phyloP scores from a whole-genome alignment of 2,113 vertebrate species.

The Cettia cetti region DNA sequence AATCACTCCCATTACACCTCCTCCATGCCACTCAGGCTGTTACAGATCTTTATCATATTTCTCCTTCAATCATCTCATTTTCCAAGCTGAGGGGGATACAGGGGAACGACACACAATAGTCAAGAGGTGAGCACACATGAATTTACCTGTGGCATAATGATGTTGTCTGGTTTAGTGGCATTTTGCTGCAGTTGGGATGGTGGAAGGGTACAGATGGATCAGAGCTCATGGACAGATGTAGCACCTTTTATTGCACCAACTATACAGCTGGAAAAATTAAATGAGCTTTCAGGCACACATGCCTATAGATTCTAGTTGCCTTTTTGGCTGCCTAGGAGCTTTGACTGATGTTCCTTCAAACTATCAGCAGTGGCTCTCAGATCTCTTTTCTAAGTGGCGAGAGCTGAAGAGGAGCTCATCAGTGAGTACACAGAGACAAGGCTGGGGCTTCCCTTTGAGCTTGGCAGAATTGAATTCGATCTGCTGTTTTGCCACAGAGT shows the following conservation, averaged over 20 bases:
- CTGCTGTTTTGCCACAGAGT: background rate
- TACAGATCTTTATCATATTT: background rate
- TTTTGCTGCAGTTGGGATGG: background rate
- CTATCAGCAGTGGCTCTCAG: conserved; percentile 38
- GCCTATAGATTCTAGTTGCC: background rate
- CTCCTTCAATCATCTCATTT: background rate
- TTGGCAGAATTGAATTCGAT: background rate
- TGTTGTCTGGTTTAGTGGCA: background rate
- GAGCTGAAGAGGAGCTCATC: conserved; percentile 37
- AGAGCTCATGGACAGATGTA: background rate
- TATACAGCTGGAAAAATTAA: background rate
- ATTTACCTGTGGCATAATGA: background rate
- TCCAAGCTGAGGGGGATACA: background rate
- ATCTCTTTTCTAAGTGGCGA: conserved; percentile 13
- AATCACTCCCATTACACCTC: background rate
- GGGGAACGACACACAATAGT: background rate
- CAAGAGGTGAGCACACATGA: background rate
- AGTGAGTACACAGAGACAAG: background rate
- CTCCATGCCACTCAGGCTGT: background rate
- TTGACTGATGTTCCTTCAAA: conserved; percentile 44
- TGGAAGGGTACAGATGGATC: background rate
- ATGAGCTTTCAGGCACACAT: background rate
- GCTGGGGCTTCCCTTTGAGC: background rate
- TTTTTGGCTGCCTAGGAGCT: conserved; percentile 21
- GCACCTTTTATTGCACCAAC: background rate